phyloP scores from a whole-genome alignment of 2,888 invertebrate genomes.

The Rosalia funebris region DNA sequence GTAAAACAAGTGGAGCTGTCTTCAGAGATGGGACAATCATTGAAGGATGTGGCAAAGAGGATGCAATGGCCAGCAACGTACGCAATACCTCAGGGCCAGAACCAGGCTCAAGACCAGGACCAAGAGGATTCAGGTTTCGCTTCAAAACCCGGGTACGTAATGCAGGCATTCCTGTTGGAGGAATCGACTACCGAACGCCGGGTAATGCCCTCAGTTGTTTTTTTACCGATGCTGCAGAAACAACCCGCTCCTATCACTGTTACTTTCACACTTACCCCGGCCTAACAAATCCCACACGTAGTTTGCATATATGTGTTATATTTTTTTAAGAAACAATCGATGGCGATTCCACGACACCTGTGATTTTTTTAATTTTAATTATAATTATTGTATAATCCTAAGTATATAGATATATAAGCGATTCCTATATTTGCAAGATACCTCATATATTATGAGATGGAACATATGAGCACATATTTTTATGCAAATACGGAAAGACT shows the following conservation, averaged over 20 bases:
- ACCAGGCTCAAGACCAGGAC: conserved; percentile 50
- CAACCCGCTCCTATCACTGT: conserved; percentile 87
- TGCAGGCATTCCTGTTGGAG: conserved; percentile 92
- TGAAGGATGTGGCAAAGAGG: conserved; percentile 68
- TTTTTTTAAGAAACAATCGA: conserved; percentile 63
- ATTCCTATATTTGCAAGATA: conserved; percentile 62
- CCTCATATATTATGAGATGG: conserved; percentile 63
- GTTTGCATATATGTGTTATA: conserved; percentile 62
- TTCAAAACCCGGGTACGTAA: conserved; percentile 70
- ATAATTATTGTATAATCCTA: conserved; percentile 61
- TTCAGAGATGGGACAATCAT: conserved; percentile 64
- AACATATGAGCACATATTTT: conserved; percentile 66
- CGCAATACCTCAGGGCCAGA: conserved; percentile 69
- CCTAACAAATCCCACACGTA: conserved; percentile 69
- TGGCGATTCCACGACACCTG: conserved; percentile 67
- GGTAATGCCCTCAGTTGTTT: conserved; percentile 91
- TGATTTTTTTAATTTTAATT: conserved; percentile 66
- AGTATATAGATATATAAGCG: conserved; percentile 56
- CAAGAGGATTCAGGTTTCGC: conserved; percentile 43
- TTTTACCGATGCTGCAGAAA: conserved; percentile 91
- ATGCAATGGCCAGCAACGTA: conserved; percentile 72
- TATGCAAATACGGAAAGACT: conserved; percentile 68
- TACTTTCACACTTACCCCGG: conserved; percentile 93
- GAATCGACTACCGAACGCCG: conserved; percentile 68
- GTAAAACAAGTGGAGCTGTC: conserved; percentile 53